A percentile compares a stretch with the other conserved stretches of the same genome.
phyloP scores from a whole-genome alignment of 2,113 vertebrate species.

The Hassar affinis region DNA sequence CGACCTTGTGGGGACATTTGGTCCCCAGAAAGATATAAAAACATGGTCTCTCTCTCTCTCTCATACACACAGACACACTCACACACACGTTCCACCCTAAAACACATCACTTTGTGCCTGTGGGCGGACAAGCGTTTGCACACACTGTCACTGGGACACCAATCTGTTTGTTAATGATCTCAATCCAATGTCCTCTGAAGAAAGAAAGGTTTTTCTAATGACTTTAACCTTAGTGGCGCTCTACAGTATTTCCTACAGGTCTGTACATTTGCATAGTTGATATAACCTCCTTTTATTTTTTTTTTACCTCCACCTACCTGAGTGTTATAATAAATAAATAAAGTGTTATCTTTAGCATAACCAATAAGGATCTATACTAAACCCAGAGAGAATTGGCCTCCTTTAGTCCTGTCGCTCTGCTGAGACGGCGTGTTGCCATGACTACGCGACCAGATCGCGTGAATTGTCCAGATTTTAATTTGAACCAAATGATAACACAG shows the following conservation, averaged over 20 bases:
- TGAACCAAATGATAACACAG: background rate
- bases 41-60: background rate
- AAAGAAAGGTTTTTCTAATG: background rate
- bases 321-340: no score
- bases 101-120: background rate
- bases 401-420: background rate
- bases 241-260: background rate
- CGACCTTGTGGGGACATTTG: no score
- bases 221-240: background rate
- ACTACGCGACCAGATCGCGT: background rate
- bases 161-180: background rate
- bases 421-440: background rate
- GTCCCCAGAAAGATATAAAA: no score
- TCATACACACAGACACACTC: background rate
- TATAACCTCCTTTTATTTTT: background rate
- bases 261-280: background rate
- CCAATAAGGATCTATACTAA: background rate
- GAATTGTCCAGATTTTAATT: background rate
- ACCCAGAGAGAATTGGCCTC: background rate
- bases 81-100: background rate
- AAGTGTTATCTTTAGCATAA: background rate
- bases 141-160: background rate
- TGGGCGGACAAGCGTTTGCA: background rate
- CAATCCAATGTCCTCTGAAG: background rate
- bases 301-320: background rate